These are phyloP conservation scores for Tetrapedia diversipes DNA, from an alignment of 2,888 invertebrate species.

Conservation along the genomic window DNA sequence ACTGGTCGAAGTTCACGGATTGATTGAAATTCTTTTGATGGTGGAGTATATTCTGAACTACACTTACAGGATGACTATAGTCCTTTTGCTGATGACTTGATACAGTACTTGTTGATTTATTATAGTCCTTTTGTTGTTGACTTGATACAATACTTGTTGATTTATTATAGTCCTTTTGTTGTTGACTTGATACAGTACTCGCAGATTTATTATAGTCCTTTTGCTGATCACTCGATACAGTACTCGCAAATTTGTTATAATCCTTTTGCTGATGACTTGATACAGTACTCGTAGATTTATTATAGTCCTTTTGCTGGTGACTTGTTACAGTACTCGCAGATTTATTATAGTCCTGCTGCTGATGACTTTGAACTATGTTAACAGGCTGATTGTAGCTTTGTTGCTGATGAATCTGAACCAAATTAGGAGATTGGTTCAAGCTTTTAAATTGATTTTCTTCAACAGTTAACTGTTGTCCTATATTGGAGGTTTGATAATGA, in stretches of 20 bases:
- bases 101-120: neutral
- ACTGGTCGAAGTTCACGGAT: slow-evolving; percentile 29
- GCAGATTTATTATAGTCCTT: neutral
- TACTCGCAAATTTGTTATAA: neutral
- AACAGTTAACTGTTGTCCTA: slow-evolving; percentile 1
- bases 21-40: slow-evolving; percentile 21
- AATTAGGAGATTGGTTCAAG: slow-evolving; percentile 9
- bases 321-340: no score
- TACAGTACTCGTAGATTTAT: neutral
- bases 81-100: no score
- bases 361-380: no score
- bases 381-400: neutral
- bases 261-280: neutral
- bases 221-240: neutral
- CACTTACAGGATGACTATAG: neutral
- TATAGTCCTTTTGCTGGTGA: no score
- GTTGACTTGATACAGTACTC: neutral
- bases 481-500: neutral
- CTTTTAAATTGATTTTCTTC: neutral
- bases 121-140: neutral
- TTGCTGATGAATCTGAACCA: neutral
- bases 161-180: neutral
- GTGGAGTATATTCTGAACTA: neutral
- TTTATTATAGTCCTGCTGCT: no score
- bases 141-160: neutral